Evolutionary conservation across 2,888 invertebrate genomes (phyloP).

Genomic region (Deroplatys truncata): DNA sequence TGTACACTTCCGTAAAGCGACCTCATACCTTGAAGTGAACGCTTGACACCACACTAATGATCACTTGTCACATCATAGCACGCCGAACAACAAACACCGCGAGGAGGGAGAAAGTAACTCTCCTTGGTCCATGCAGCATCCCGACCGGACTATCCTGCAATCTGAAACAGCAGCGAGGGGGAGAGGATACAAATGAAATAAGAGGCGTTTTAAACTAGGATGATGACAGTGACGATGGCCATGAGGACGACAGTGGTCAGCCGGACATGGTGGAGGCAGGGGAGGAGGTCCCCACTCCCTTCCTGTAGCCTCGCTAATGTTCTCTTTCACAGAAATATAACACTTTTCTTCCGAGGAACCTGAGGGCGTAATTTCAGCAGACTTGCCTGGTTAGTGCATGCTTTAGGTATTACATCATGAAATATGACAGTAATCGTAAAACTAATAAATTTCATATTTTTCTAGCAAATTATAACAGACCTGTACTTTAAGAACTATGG

Average conservation of each 20-base stretch:
- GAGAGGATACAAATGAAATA: conserved; percentile 1
- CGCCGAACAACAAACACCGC: no score
- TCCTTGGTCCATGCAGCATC: neutral
- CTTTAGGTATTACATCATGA: no score
- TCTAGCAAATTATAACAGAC: no score
- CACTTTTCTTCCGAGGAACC: no score
- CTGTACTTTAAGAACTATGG: no score
- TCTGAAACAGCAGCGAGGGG: neutral
- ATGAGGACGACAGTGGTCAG: neutral
- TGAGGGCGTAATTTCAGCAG: no score
- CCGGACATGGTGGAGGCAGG: neutral
- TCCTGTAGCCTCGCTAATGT: neutral
- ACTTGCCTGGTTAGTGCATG: no score
- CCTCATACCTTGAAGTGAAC: neutral
- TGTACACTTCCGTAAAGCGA: neutral
- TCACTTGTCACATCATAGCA: neutral
- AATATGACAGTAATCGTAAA: no score
- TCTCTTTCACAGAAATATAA: no score
- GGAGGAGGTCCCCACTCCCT: neutral
- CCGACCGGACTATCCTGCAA: neutral
- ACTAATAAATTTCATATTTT: no score
- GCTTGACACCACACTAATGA: neutral
- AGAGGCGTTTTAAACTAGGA: neutral
- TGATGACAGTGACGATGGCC: neutral
- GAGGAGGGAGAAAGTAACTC: neutral